Evolutionary conservation across 2,888 invertebrate species (phyloP), one percentile per base, ranked within the genome.

Genomic region (Galeruca laticollis): DNA sequence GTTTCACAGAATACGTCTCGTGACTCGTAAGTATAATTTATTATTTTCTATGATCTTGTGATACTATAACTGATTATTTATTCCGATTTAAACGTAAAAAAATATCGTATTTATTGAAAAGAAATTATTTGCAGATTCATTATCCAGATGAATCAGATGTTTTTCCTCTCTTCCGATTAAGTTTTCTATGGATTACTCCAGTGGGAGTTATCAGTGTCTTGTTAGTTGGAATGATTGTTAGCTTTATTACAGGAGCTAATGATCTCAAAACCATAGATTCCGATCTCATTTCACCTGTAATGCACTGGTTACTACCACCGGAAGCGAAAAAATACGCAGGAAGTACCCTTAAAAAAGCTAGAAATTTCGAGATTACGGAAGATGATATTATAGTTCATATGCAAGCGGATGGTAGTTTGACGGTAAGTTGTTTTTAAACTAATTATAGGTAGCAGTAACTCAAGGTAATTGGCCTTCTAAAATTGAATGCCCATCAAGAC

Each of bases 151-250:
- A 88, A 80, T 87, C 88, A 2, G 82, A 86, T 61, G 87, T 92
- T 57, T 94, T 93, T 82, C 92, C 93, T 0, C 82, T 94, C 13
- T 94, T 94, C 85, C 90, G 93, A 10, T 80, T 95, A 54, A 94
- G 94, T 0, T 95, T 93, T 83, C 91, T 94, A 82, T 94, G 94
- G 94, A 91, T 94, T 69, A 92, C 93, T 47, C 92, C 93, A 0
- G 86, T 93, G 61, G 94, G 94, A 0, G 87, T 92, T 0, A 60
- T 88, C 0, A 88, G 91, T 0, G 93, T 93, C 0, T 80, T 94
- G 20, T 67, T 89, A 0, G 91, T 94, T 0, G 95, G 94, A 0
- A 86, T 90, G 2, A 77, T 91, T 15, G 90, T 92, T 35, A 90
- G 90, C 70, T 88, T 89, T 76, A 72, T 89, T 15, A 88, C 89